Evolutionary conservation across 2,888 invertebrate genomes (phyloP).

Genomic region (Desoria tigrina): DNA sequence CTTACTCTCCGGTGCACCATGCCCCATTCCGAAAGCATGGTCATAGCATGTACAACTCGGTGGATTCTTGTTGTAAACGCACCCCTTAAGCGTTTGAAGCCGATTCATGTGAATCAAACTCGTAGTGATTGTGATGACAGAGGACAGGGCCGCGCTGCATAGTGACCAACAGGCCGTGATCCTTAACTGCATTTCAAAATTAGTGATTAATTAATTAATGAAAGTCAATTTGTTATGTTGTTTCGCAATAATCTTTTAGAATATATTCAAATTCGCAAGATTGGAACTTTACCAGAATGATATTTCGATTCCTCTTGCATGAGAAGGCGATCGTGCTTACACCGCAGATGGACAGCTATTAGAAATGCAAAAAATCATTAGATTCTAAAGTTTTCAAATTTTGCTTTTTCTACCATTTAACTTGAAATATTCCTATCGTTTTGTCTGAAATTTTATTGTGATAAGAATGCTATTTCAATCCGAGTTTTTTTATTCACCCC

Average conservation of each 20-base stretch:
- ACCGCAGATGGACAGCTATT: conserved; percentile 51
- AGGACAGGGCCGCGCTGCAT: conserved; percentile 82
- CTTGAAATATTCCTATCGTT: too few species aligned
- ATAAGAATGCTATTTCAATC: too few species aligned
- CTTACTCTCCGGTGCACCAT: conserved; percentile 63
- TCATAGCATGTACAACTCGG: conserved; percentile 75
- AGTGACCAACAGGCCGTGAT: conserved; percentile 84
- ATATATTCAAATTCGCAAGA: too few species aligned
- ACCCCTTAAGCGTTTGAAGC: conserved; percentile 80
- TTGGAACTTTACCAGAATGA: conserved; percentile 45
- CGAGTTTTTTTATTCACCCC: too few species aligned
- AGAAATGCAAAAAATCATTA: conserved; percentile 21
- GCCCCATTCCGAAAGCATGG: conserved; percentile 66
- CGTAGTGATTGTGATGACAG: conserved; percentile 84
- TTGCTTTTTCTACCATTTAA: too few species aligned
- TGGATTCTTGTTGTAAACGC: conserved; percentile 69
- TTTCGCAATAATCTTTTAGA: too few species aligned
- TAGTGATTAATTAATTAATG: too few species aligned
- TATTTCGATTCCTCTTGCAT: conserved; percentile 52
- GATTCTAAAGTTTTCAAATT: background rate
- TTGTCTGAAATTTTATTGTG: too few species aligned
- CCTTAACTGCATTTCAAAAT: conserved; percentile 69
- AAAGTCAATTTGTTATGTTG: too few species aligned
- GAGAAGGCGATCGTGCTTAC: conserved; percentile 53
- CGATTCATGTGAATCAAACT: conserved; percentile 87